phyloP scores from a whole-genome alignment of 2,888 invertebrate species.

The Drosophila nr. medialis region DNA sequence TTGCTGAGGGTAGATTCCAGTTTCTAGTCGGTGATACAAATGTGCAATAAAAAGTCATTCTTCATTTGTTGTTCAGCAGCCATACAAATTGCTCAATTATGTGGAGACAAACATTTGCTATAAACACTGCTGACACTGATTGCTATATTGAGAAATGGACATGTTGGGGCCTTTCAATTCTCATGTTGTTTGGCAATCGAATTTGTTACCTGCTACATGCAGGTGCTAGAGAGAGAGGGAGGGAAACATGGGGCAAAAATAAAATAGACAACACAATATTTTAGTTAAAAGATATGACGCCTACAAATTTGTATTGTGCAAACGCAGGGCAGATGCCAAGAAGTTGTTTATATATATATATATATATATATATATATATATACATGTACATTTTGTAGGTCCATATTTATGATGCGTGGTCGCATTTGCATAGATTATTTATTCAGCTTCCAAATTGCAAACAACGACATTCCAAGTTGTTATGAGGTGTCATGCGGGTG shows the following conservation, averaged over 20 bases:
- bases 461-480: conserved; percentile 53
- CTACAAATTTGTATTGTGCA: conserved; percentile 58
- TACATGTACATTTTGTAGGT: conserved; percentile 5
- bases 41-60: conserved; percentile 45
- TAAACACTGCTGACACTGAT: conserved; percentile 32
- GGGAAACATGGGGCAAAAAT: not conserved
- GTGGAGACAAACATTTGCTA: conserved; percentile 40
- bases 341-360: conserved; percentile 3
- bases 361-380: not conserved
- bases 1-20: conserved; percentile 13
- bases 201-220: conserved; percentile 37
- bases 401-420: conserved; percentile 50
- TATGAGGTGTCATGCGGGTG: conserved; percentile 48
- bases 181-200: conserved; percentile 23
- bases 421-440: conserved; percentile 68
- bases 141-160: conserved; percentile 45
- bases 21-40: conserved; percentile 15
- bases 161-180: not conserved
- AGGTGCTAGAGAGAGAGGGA: conserved; percentile 52
- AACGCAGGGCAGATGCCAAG: conserved; percentile 30
- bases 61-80: conserved; percentile 19
- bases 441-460: conserved; percentile 73
- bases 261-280: conserved; percentile 40
- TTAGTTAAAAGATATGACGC: conserved; percentile 62
- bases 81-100: conserved; percentile 66